Evolutionary conservation across 2,113 vertebrate species (phyloP).

Genomic region (Scomber japonicus): DNA sequence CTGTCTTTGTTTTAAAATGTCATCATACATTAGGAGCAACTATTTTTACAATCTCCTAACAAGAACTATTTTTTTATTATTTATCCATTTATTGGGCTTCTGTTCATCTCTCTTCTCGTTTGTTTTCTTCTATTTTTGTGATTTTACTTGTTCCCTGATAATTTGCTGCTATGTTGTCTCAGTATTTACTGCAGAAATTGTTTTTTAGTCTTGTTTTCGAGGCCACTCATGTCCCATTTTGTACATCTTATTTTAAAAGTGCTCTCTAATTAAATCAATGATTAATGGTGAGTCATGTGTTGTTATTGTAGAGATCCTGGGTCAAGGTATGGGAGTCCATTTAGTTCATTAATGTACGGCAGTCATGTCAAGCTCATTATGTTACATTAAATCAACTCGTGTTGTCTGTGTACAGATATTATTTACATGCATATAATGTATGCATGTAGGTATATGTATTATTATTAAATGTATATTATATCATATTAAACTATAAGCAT

Average conservation of each 20-base stretch:
- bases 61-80: neutral
- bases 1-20: conserved; percentile 53
- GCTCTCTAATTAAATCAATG: conserved; percentile 11
- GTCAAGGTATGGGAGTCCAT: too few relatives aligned
- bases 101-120: neutral
- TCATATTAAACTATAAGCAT: too few relatives aligned
- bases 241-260: conserved; percentile 5
- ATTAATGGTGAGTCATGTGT: neutral
- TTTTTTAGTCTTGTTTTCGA: neutral
- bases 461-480: too few relatives aligned
- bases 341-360: too few relatives aligned
- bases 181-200: conserved; percentile 2
- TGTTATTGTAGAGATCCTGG: neutral
- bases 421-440: too few relatives aligned
- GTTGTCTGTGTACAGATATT: too few relatives aligned
- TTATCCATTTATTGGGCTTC: neutral
- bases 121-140: conserved; percentile 4
- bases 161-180: neutral
- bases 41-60: conserved; percentile 22
- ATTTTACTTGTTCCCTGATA: neutral
- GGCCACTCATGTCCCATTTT: neutral
- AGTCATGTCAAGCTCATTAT: too few relatives aligned
- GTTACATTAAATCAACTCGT: too few relatives aligned
- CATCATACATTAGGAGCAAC: conserved; percentile 7
- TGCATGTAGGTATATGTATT: too few relatives aligned